A percentile compares a stretch with the other conserved stretches of the same genome.
These are phyloP conservation scores for Melanotaenia duboulayi DNA, from an alignment of 2,113 vertebrate species.

Conservation along the genomic window DNA sequence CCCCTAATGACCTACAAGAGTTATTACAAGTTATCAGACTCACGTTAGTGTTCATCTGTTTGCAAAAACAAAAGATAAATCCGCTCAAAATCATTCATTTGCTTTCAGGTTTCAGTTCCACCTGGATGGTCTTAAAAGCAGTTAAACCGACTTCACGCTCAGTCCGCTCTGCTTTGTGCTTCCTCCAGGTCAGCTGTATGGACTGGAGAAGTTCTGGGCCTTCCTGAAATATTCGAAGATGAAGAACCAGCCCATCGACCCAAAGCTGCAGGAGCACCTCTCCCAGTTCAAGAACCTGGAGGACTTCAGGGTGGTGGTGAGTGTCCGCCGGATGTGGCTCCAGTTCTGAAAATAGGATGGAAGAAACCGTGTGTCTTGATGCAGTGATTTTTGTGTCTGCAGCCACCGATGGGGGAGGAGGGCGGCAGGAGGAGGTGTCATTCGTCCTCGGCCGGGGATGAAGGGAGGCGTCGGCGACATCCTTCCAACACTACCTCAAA, in stretches of 20 bases:
- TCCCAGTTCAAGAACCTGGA: constrained; percentile 93
- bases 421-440: constrained; percentile 83
- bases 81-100: no score
- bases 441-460: constrained; percentile 82
- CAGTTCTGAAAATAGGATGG: no score
- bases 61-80: no score
- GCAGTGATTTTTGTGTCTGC: constrained; percentile 14
- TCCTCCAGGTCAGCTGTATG: constrained; percentile 92
- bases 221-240: constrained; percentile 93
- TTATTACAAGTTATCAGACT: no score
- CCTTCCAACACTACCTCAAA: constrained; percentile 79
- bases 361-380: background rate
- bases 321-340: background rate
- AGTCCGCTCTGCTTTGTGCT: background rate
- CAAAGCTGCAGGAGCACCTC: constrained; percentile 91
- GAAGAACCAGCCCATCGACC: constrained; percentile 87
- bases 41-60: no score
- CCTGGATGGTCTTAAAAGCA: no score
- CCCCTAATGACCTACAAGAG: no score
- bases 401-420: constrained; percentile 92
- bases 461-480: constrained; percentile 78
- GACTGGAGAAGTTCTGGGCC: constrained; percentile 99
- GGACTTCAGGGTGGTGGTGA: constrained; percentile 96
- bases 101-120: no score
- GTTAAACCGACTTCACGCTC: background rate